A percentile compares a stretch with the other conserved stretches of the same genome.
Conservation (phyloP, 2,113 vertebrate species). For the Plecturocebus donacophilus region DNA sequence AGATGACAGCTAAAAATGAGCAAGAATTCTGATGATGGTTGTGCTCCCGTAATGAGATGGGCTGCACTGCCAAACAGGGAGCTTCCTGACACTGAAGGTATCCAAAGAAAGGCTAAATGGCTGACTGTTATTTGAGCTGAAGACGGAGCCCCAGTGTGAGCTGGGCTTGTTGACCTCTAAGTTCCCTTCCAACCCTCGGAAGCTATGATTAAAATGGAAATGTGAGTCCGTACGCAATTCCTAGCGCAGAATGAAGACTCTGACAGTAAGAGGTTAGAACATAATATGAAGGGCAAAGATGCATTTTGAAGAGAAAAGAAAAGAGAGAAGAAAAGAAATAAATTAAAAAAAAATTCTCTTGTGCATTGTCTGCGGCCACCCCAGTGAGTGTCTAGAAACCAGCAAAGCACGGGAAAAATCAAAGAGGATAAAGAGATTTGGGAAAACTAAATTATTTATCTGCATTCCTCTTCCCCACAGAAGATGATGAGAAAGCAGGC, state of each 20-base stretch:
- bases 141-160: neutral
- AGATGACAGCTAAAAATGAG: conserved; percentile 13
- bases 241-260: neutral
- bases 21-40: neutral
- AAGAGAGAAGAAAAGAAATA: neutral
- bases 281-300: conserved; percentile 18
- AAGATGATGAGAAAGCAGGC: neutral
- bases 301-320: neutral
- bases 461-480: neutral
- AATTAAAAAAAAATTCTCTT: neutral
- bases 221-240: neutral
- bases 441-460: conserved; percentile 47
- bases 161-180: neutral
- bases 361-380: neutral
- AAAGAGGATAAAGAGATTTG: conserved; percentile 58
- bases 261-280: conserved; percentile 43
- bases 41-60: rapidly evolving
- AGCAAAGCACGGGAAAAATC: conserved; percentile 51
- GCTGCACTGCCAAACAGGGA: neutral
- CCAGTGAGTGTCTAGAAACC: neutral
- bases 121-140: neutral
- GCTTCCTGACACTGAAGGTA: neutral
- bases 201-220: conserved; percentile 24
- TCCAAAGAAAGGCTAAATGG: neutral
- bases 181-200: neutral